Conservation (phyloP, 2,113 vertebrate genomes). For the Saimiri boliviensis region DNA sequence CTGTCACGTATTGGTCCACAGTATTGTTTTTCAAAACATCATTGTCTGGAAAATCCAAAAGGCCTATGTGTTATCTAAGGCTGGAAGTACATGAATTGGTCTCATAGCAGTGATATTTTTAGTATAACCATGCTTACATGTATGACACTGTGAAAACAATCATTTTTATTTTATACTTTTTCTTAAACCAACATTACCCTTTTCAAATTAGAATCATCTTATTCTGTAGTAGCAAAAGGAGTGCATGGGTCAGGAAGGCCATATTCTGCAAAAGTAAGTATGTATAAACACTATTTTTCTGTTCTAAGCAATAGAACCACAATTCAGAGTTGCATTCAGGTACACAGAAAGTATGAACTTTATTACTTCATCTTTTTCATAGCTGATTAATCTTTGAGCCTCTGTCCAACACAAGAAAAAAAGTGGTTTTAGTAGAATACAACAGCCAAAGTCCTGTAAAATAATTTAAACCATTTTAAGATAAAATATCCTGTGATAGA, state of each 20-base stretch:
- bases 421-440: neutral
- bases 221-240: slow-evolving; percentile 10
- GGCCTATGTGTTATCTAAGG: neutral
- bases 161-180: neutral
- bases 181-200: neutral
- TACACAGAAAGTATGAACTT: neutral
- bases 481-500: neutral
- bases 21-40: slow-evolving; percentile 3
- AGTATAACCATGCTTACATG: neutral
- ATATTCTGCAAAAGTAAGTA: slow-evolving; percentile 29
- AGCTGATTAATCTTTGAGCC: neutral
- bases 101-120: neutral
- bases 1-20: neutral
- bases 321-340: neutral
- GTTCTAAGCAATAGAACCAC: neutral
- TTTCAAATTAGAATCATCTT: neutral
- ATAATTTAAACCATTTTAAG: slow-evolving; percentile 37
- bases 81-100: neutral
- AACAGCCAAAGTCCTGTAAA: neutral
- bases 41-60: neutral
- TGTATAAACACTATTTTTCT: neutral
- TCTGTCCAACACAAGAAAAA: neutral
- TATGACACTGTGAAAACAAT: neutral
- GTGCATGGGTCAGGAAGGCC: neutral
- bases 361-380: neutral